Base-by-base conservation (phyloP, 2,113 vertebrate genomes). In the Protobothrops flavoviridis region DNA sequence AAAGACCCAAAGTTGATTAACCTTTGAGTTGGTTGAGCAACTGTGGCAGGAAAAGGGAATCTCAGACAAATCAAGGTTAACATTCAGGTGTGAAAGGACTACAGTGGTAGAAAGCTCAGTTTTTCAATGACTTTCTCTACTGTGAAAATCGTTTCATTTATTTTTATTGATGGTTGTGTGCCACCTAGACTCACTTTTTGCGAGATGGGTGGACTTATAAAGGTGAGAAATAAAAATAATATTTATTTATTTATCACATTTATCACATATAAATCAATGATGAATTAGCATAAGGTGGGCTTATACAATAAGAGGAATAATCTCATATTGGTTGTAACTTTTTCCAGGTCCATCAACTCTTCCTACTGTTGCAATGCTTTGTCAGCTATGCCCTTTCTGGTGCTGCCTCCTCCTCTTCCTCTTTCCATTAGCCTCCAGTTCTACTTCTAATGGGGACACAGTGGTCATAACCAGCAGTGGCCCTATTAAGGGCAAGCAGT, bases 381-480 rank as follows among this genome's bases (percentile, higher is more conserved):
- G 17, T 74, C 21, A 59, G 39, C 12, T 29, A 21, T 45, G 33
- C 4, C 53, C 23, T 1, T 50, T 90, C 69, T 10, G 88, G 33
- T 6, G 39, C n/a, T 12, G 50, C n/a, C 24, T 92, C 88, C 11
- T 53, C 88, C 0, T 64, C 43, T 48, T 92, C 33, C 53, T 15
- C 11, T 52, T 39, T 85, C 57, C 69, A 20, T 1, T n/a, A 4
- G 10, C 17, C 24, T 85, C 53, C 53, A 39, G 7, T 55, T 81
- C 43, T n/a, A 52, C 52, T 0, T 20, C 86, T 24, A 89, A 93
- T 39, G 95, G 97, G 48, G 95, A 97, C 24, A 94, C 97, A 17
- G 11, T 96, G 20, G 92, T 98, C 87, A 92, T 59, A n/a, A 98
- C 97, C 0, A 96, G 10, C 7, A 86, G 95, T 88, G 98, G 98